Conservation (phyloP, 2,113 vertebrate genomes). For the Leucosticte australis region DNA sequence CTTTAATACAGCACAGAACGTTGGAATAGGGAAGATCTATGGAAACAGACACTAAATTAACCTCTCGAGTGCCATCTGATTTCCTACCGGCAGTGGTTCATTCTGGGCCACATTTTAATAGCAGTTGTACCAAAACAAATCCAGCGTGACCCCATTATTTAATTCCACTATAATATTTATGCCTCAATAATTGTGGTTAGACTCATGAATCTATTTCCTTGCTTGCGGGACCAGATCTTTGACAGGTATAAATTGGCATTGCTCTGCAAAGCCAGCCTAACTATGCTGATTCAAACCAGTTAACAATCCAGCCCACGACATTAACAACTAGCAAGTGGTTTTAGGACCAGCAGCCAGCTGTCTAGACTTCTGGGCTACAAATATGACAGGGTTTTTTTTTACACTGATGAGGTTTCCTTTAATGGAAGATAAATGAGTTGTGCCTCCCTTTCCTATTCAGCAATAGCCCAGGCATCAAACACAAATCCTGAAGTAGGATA, state of each 20-base stretch:
- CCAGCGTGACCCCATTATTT: background rate
- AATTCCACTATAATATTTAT: constrained; percentile 14
- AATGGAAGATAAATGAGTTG: background rate
- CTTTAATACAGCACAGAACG: background rate
- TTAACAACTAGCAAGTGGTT: background rate
- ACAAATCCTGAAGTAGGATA: background rate
- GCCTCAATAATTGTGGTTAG: background rate
- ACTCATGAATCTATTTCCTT: background rate
- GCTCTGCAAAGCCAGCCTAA: background rate
- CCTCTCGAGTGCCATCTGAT: background rate
- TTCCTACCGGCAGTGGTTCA: background rate
- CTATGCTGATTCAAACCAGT: background rate
- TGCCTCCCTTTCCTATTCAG: background rate
- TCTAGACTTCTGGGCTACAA: constrained; percentile 27
- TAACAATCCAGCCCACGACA: background rate
- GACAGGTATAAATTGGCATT: background rate
- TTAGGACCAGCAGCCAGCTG: background rate
- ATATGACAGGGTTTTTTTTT: background rate
- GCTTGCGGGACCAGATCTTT: background rate
- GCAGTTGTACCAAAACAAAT: background rate
- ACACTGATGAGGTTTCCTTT: background rate
- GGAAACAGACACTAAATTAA: constrained; percentile 1
- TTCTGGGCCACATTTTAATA: background rate
- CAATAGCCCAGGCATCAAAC: background rate
- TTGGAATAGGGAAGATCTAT: background rate